These are phyloP conservation scores for Mallotus villosus DNA, from an alignment of 2,797 vertebrate genomes.

Conservation along the genomic window DNA sequence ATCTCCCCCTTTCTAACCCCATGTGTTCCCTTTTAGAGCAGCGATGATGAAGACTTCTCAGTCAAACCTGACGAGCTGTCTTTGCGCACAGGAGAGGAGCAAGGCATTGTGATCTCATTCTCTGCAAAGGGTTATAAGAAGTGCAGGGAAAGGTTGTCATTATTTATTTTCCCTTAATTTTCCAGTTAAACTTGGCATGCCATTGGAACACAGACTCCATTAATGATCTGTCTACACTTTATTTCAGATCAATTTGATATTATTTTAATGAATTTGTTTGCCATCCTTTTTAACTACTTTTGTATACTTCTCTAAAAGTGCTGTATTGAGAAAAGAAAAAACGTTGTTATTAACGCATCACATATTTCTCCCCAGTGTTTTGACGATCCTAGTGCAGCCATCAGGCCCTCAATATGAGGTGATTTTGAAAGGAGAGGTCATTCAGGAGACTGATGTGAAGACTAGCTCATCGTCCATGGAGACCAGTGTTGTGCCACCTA, in stretches of 20 bases:
- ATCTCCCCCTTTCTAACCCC: background rate
- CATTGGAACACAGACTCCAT: no score
- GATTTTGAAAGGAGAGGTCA: conserved; percentile 78
- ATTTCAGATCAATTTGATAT: no score
- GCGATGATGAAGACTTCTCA: conserved; percentile 77
- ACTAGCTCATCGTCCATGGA: conserved; percentile 39
- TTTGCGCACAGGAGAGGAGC: conserved; percentile 84
- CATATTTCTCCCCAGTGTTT: conserved; percentile 70
- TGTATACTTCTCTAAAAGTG: no score
- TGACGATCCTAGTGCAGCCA: conserved; percentile 91
- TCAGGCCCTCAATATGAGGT: conserved; percentile 96
- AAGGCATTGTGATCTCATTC: conserved; percentile 78
- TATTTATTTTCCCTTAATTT: no score
- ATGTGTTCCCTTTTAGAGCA: conserved; percentile 64
- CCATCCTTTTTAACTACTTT: no score
- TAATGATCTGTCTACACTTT: no score
- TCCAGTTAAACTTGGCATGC: no score
- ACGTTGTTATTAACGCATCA: conserved; percentile 3
- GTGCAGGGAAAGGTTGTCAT: conserved; percentile 77
- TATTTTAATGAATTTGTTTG: no score
- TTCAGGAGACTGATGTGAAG: conserved; percentile 54
- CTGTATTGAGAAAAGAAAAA: no score
- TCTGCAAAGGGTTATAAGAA: conserved; percentile 64
- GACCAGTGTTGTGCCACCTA: conserved; percentile 77
- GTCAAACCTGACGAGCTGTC: conserved; percentile 82